These are phyloP conservation scores for Aphidoletes aphidimyza DNA, from an alignment of 2,888 invertebrate genomes.

Conservation along the genomic window DNA sequence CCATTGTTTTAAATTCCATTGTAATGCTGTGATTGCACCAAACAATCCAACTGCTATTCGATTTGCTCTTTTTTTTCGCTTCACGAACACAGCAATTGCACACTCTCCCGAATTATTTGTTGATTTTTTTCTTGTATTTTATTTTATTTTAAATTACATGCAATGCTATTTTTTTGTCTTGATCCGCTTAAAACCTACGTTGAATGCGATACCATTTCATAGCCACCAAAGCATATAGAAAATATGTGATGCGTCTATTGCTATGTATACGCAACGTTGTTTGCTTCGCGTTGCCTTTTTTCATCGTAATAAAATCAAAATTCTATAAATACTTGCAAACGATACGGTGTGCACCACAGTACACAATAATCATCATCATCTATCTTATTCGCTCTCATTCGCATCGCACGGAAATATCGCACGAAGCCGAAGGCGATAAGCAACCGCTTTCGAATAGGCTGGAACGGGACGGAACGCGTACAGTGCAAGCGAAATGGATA, in stretches of 20 bases:
- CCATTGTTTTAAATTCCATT: not conserved
- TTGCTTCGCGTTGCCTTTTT: conserved; percentile 17
- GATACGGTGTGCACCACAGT: not conserved
- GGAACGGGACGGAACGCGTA: not conserved
- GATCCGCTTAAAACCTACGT: not conserved
- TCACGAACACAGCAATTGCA: not conserved
- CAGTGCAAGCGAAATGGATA: conserved; percentile 4
- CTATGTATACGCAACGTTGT: not conserved
- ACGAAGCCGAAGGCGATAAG: conserved; percentile 45
- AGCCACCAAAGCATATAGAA: conserved; percentile 2
- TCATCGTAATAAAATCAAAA: not conserved
- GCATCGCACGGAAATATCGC: conserved; percentile 4
- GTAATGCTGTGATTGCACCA: not conserved
- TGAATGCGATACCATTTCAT: not conserved
- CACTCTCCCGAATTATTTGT: not conserved
- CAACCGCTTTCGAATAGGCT: not conserved
- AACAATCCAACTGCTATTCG: not conserved
- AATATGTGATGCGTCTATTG: conserved; percentile 21
- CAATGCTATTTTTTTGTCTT: not conserved
- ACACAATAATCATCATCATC: conserved; percentile 21
- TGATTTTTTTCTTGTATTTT: too few relatives aligned
- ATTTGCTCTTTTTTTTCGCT: not conserved
- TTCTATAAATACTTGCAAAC: conserved; percentile 49
- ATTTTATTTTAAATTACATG: not conserved
- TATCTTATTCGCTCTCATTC: conserved; percentile 20